These are phyloP conservation scores for Rhinophrynus dorsalis DNA, from an alignment of 2,797 vertebrate genomes.

Conservation along the genomic window DNA sequence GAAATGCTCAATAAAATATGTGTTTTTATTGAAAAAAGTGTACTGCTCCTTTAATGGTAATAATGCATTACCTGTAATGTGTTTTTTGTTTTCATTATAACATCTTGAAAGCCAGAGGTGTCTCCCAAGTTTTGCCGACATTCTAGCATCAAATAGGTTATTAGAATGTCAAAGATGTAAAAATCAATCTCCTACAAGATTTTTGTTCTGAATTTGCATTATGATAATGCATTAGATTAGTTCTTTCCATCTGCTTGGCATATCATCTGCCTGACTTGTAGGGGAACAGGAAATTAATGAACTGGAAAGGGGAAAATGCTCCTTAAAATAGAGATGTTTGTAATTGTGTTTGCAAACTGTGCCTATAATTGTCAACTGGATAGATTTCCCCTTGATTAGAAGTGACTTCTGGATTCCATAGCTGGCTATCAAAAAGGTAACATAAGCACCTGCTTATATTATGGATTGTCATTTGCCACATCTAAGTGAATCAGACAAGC, in stretches of 20 bases:
- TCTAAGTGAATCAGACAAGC: background rate
- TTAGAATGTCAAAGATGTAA: no score
- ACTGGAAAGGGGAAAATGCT: conserved; percentile 2
- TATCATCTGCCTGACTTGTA: conserved; percentile 12
- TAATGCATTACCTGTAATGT: no score
- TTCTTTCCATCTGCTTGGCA: conserved; percentile 19
- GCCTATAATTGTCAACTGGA: conserved; percentile 30
- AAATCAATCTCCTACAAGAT: background rate
- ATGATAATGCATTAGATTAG: conserved; percentile 27
- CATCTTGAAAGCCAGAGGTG: no score
- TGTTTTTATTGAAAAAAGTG: no score
- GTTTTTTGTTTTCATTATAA: no score
- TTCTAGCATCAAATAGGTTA: no score
- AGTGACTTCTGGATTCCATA: conserved; percentile 11
- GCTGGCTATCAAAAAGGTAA: background rate
- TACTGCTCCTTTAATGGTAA: no score
- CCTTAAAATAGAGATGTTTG: conserved; percentile 16
- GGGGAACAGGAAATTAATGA: conserved; percentile 19
- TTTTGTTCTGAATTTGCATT: conserved; percentile 21
- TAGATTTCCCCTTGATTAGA: conserved; percentile 21
- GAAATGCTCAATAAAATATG: no score
- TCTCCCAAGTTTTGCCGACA: no score
- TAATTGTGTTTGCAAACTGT: conserved; percentile 26
- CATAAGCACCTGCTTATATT: background rate
- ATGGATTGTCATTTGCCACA: background rate